A percentile compares a stretch with the other conserved stretches of the same genome.
These are phyloP conservation scores for Pogonocherus hispidulus DNA, from an alignment of 2,888 invertebrate genomes.

Conservation along the genomic window DNA sequence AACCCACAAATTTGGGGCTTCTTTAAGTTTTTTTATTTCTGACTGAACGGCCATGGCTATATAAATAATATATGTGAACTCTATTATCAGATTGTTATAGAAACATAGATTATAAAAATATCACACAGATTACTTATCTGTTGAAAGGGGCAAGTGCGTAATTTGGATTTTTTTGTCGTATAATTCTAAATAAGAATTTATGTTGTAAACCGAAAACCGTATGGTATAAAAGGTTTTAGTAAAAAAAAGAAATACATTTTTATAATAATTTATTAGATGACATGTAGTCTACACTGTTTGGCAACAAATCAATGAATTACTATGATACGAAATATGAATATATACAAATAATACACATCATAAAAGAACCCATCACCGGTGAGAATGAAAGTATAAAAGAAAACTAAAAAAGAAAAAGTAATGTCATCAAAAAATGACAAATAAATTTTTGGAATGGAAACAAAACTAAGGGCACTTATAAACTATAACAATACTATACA, in stretches of 20 bases:
- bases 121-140: no score
- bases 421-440: slow-evolving; percentile 16
- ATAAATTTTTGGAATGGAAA: slow-evolving; percentile 29
- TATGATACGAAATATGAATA: slow-evolving; percentile 38
- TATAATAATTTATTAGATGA: slow-evolving; percentile 45
- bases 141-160: no score
- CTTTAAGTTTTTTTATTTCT: no score
- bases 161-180: no score
- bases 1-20: no score
- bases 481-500: slow-evolving; percentile 56
- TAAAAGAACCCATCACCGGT: slow-evolving; percentile 47
- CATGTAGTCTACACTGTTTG: slow-evolving; percentile 48
- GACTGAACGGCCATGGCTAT: no score
- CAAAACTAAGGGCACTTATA: slow-evolving; percentile 54
- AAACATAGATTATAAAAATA: no score
- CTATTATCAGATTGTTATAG: no score
- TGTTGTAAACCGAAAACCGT: no score
- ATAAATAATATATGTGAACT: no score
- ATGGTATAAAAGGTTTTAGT: no score
- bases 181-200: no score
- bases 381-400: slow-evolving; percentile 23
- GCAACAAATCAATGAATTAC: slow-evolving; percentile 43
- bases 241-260: slow-evolving; percentile 5
- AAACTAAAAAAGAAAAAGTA: slow-evolving; percentile 24
- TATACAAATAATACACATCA: slow-evolving; percentile 40